A percentile compares a stretch with the other conserved stretches of the same genome.
Conservation (phyloP, 2,888 invertebrate species). For the Drosophila meridionalis region DNA sequence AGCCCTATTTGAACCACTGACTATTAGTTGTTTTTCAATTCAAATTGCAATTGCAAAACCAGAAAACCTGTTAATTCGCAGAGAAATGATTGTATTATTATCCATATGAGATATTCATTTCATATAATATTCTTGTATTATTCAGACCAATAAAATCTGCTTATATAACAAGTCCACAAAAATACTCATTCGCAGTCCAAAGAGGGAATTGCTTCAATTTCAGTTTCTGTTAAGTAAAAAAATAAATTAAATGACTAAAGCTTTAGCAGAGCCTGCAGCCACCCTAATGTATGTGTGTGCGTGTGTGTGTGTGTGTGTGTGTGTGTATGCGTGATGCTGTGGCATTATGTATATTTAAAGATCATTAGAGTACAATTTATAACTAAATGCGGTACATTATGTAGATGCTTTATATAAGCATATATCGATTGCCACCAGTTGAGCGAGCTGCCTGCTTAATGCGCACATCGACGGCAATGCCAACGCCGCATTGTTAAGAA, state of each 20-base stretch:
- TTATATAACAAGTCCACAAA: neutral
- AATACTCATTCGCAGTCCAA: slow-evolving; percentile 1
- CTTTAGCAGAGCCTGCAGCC: slow-evolving; percentile 15
- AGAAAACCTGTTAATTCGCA: too few species aligned
- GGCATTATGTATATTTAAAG: slow-evolving; percentile 74
- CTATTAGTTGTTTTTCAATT: too few species aligned
- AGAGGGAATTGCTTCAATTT: slow-evolving; percentile 13
- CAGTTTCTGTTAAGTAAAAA: slow-evolving; percentile 29
- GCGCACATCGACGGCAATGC: slow-evolving; percentile 43
- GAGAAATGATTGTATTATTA: too few species aligned
- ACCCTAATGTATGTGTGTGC: slow-evolving; percentile 13
- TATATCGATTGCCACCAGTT: slow-evolving; percentile 78
- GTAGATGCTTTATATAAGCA: slow-evolving; percentile 25
- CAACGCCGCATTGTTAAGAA: slow-evolving; percentile 69
- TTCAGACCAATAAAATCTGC: too few species aligned
- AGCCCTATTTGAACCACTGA: too few species aligned
- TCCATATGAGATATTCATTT: too few species aligned
- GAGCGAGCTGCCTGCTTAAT: slow-evolving; percentile 56
- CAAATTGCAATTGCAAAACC: too few species aligned
- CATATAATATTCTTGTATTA: neutral
- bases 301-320: slow-evolving; percentile 17
- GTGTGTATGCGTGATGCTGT: slow-evolving; percentile 12
- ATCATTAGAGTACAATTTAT: slow-evolving; percentile 74
- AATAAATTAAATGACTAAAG: slow-evolving; percentile 28
- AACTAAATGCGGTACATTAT: slow-evolving; percentile 36